Percentiles rank a stretch among this genome's conserved stretches.
phyloP scores from a whole-genome alignment of 2,113 vertebrate genomes.

The Dolichallabes microphthalmus region DNA sequence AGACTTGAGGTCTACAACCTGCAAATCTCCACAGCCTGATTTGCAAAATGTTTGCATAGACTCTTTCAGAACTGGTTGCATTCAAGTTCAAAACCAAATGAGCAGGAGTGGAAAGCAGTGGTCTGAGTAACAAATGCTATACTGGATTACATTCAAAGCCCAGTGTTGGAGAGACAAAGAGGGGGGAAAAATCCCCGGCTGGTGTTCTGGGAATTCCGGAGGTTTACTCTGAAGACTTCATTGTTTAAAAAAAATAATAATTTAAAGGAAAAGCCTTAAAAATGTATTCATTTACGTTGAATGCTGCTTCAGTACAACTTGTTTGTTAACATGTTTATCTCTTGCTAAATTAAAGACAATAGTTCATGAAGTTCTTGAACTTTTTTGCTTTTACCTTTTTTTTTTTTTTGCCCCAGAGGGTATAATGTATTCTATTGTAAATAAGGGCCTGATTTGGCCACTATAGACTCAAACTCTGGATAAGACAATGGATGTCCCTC shows the following conservation, averaged over 20 bases:
- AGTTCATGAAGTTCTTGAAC: background rate
- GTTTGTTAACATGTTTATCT: background rate
- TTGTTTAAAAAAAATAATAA: background rate
- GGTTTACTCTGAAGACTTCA: background rate
- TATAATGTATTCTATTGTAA: background rate
- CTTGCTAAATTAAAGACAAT: background rate
- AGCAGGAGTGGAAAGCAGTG: constrained; percentile 12
- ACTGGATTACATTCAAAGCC: constrained; percentile 1
- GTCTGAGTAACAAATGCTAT: background rate
- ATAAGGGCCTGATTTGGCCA: background rate
- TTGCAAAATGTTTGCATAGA: constrained; percentile 17
- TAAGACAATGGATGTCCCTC: background rate
- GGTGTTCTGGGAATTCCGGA: background rate
- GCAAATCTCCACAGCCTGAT: background rate
- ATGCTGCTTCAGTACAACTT: background rate
- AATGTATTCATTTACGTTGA: background rate
- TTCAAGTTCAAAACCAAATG: constrained; percentile 20
- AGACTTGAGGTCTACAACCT: background rate
- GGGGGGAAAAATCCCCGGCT: background rate
- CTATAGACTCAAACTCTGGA: background rate
- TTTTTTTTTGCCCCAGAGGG: background rate
- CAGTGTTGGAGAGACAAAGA: background rate
- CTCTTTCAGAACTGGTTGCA: constrained; percentile 12
- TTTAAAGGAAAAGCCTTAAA: background rate
- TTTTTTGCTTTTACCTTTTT: no score